Conservation (phyloP, 2,888 invertebrate species). For the Pocota personata region DNA sequence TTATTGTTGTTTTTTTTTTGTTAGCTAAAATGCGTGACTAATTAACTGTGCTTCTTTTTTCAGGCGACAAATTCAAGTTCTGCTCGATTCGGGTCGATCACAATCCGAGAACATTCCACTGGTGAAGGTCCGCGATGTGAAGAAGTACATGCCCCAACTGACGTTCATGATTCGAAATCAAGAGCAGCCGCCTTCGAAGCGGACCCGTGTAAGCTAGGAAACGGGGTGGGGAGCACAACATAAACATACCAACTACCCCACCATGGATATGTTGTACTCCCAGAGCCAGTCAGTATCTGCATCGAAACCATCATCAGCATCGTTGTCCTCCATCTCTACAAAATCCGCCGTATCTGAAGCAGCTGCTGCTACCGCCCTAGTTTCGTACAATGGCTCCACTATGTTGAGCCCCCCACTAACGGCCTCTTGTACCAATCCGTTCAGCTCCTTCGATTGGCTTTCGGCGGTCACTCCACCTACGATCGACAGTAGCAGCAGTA, state of each 20-base stretch:
- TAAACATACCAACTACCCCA: constrained; percentile 76
- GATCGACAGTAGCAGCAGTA: constrained; percentile 61
- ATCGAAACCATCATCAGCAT: constrained; percentile 75
- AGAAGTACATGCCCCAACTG: constrained; percentile 93
- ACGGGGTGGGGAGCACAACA: constrained; percentile 83
- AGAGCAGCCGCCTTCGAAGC: constrained; percentile 82
- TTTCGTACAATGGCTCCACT: constrained; percentile 78
- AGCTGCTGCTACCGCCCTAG: constrained; percentile 62
- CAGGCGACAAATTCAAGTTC: constrained; percentile 90
- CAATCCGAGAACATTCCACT: constrained; percentile 90
- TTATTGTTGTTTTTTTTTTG: constrained; percentile 5
- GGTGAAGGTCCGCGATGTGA: constrained; percentile 92
- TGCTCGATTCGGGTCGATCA: constrained; percentile 90
- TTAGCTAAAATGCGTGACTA: not conserved
- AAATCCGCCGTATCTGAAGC: constrained; percentile 73
- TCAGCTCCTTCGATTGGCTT: constrained; percentile 75
- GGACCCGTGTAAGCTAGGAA: constrained; percentile 83
- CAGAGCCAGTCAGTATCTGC: constrained; percentile 77
- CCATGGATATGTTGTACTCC: constrained; percentile 82
- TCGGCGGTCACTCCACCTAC: constrained; percentile 76
- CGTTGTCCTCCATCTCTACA: constrained; percentile 72
- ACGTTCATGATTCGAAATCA: constrained; percentile 89
- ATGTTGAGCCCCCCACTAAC: constrained; percentile 81
- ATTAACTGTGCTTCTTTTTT: constrained; percentile 29
- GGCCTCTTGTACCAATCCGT: constrained; percentile 74